Evolutionary conservation across 2,888 invertebrate species (phyloP).

Genomic region (Phyllotreta striolata): DNA sequence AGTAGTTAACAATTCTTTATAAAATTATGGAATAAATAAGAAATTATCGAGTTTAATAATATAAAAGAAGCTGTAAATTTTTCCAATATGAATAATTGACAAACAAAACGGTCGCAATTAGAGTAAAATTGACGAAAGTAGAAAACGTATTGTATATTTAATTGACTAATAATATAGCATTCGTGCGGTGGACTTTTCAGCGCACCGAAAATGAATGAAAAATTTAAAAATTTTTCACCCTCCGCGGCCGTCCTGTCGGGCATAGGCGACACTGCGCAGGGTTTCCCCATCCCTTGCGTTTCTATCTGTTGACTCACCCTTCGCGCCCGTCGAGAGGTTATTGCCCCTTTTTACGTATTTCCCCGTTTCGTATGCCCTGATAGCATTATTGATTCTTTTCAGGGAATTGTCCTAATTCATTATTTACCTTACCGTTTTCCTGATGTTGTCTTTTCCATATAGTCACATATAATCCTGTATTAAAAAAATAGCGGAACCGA

Average conservation of each 20-base stretch:
- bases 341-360: slow-evolving; percentile 32
- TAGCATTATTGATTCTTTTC: slow-evolving; percentile 22
- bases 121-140: too few relatives aligned
- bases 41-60: too few relatives aligned
- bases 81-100: too few relatives aligned
- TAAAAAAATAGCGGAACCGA: slow-evolving; percentile 12
- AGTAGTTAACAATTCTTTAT: too few relatives aligned
- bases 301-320: slow-evolving; percentile 31
- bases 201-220: slow-evolving; percentile 11
- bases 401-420: slow-evolving; percentile 17
- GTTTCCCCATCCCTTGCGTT: slow-evolving; percentile 28
- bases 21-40: too few relatives aligned
- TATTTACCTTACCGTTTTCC: slow-evolving; percentile 13
- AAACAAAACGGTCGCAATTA: too few relatives aligned
- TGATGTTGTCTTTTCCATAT: too few relatives aligned
- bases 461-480: too few relatives aligned
- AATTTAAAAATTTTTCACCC: slow-evolving; percentile 20
- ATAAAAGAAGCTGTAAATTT: too few relatives aligned
- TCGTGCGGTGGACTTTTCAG: neutral
- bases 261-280: slow-evolving; percentile 21
- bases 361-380: slow-evolving; percentile 24
- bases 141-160: too few relatives aligned
- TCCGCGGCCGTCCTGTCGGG: neutral
- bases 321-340: slow-evolving; percentile 22
- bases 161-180: too few relatives aligned